phyloP scores from a whole-genome alignment of 2,888 invertebrate species.

The Heliconius ethilla region DNA sequence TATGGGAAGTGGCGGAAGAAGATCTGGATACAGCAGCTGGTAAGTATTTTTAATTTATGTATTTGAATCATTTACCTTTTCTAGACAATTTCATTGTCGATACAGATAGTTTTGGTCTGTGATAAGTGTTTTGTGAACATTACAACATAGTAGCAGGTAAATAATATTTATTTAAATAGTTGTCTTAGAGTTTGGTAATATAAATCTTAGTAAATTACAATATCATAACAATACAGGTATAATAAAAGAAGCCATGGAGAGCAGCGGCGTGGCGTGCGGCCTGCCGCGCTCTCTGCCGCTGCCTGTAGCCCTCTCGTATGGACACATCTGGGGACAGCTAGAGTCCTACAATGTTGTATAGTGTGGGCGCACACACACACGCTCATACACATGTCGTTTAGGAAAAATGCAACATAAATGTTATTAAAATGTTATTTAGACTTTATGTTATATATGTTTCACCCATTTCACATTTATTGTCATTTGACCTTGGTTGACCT shows the following conservation, averaged over 20 bases:
- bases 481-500: too few species aligned
- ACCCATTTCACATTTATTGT: too few species aligned
- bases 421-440: too few species aligned
- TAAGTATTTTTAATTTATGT: slow-evolving; percentile 40
- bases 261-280: slow-evolving; percentile 57
- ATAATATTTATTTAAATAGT: too few species aligned
- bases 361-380: neutral
- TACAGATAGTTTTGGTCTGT: too few species aligned
- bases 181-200: too few species aligned
- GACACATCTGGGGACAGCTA: slow-evolving; percentile 59
- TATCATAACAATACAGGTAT: slow-evolving; percentile 52
- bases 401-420: too few species aligned
- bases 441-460: too few species aligned
- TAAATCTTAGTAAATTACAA: too few species aligned
- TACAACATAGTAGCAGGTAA: too few species aligned
- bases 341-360: neutral
- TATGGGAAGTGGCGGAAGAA: slow-evolving; percentile 68
- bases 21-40: slow-evolving; percentile 57
- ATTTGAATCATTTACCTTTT: too few species aligned
- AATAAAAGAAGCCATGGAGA: slow-evolving; percentile 65
- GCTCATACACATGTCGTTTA: neutral
- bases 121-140: neutral
- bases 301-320: slow-evolving; percentile 63
- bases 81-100: too few species aligned
- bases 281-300: slow-evolving; percentile 58